These are phyloP conservation scores for Rattus rattus DNA, from an alignment of 2,113 vertebrate genomes.

Conservation along the genomic window DNA sequence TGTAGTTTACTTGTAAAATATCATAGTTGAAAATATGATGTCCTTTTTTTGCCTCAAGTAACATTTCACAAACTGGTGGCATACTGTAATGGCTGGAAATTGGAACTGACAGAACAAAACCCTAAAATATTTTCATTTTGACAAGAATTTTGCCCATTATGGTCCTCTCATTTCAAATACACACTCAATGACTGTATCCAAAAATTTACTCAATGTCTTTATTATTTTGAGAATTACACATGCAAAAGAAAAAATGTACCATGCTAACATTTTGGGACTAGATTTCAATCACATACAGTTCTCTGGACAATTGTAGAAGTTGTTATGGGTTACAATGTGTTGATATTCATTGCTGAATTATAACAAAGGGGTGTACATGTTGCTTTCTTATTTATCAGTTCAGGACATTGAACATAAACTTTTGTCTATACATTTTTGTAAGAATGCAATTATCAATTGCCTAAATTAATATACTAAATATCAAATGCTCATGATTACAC, in stretches of 20 bases:
- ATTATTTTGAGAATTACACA: background rate
- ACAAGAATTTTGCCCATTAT: background rate
- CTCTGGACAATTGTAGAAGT: background rate
- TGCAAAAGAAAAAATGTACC: background rate
- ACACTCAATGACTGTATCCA: fast-evolving
- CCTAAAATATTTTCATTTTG: background rate
- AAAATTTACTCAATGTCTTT: background rate
- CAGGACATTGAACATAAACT: background rate
- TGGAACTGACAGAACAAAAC: background rate
- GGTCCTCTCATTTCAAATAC: fast-evolving
- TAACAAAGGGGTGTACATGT: fast-evolving
- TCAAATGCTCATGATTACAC: background rate
- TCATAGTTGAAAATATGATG: background rate
- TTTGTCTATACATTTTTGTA: background rate
- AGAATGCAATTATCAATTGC: background rate
- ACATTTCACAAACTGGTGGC: background rate
- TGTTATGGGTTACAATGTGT: fast-evolving
- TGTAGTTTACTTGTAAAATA: background rate
- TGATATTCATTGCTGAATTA: background rate
- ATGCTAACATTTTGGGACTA: background rate
- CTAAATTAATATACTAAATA: background rate
- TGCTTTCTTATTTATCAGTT: background rate
- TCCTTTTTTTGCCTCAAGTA: background rate
- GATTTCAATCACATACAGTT: background rate
- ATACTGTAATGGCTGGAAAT: background rate